Evolutionary conservation across 2,113 vertebrate genomes (phyloP), one percentile per base, ranked within the genome.

Genomic region (Pituophis catenifer): DNA sequence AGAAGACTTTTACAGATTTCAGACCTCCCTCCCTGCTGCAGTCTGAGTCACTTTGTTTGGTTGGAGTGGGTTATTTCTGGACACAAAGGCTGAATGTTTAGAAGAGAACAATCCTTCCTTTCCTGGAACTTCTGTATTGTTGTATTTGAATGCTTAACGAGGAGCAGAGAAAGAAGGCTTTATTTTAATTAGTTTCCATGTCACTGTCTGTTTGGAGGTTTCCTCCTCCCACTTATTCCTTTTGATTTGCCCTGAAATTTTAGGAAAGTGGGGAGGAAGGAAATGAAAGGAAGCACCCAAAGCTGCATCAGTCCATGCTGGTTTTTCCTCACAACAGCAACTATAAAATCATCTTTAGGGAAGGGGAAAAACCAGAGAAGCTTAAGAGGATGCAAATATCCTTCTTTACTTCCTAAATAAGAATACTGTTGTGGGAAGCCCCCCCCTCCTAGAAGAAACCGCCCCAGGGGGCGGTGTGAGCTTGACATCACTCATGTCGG

Each of bases 131-230:
- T 53, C 89, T 59, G 90, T 53, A 93, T 93, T 95, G 93, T 95
- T 95, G 96, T 90, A 94, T 93, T 91, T 96, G 96, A 97, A 97
- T 97, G 96, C 96, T 97, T 97, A 96, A 95, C 93, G 89, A 91
- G 93, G 92, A 93, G 95, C 96, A 96, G 94, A 97, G 96, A 96
- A 96, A 91, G 89, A 75, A 75, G 94, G 94, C 57, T 96, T 97
- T 97, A 96, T 96, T 97, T 97, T 96, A 97, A 97, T 97, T 97
- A 95, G 95, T 96, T 97, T 97, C 95, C 95, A 95, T 96, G 97
- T 95, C 95, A 89, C 91, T 97, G 97, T 96, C 89, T 96, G 95
- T 95, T 93, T 94, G 94, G 90, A 89, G 91, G 93, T 52, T 93
- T 91, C 87, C 94, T 94, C 92, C 94, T 58, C 88, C 85, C 58